Base-by-base conservation (phyloP, 2,888 invertebrate genomes). In the Heterodera filipjevi region DNA sequence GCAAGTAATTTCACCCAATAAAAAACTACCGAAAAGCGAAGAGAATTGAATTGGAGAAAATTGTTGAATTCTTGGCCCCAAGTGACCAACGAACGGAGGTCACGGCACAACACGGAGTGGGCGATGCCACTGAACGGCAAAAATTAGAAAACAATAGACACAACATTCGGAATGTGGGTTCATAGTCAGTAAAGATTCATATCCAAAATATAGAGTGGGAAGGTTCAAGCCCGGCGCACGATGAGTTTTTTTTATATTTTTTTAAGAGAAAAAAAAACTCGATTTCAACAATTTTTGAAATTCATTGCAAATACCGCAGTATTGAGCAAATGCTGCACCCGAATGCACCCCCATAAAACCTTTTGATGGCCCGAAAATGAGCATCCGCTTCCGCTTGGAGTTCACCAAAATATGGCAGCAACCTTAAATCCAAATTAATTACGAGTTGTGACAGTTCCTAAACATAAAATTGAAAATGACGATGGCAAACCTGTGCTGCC, bases 41-140 rank as follows among this genome's bases (percentile, higher is more conserved):
- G 90, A 10, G 95, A 95, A 91, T 95, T 94, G 80, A 95, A 91
- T 86, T 93, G 92, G 77, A 95, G 92, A 88, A 94, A 96, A 86
- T 95, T 95, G n/a, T 14, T 19, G 19, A 53, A 22, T 59, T 73
- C 49, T 16, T 53, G 59, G 12, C 44, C 27, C 46, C 71, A 71
- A 44, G 44, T n/a, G 12, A 19, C 14, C n/a, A 30, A 35, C 1
- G 46, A 16, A 30, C 27, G 22, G 27, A 64, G n/a, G n/a, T 44
- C 35, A 22, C 35, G 49, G 30, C 46, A 59, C n/a, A 59, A 10
- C 6, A 59, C 33, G 30, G 39, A 27, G 22, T 64, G n/a, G 10
- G 35, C 30, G 19, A 68, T 44, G 32, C 66, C 44, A 39, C 39
- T 59, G 27, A n/a, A 59, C 16, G 6, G 53, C 6, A 22, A 22